A percentile compares a stretch with the other conserved stretches of the same genome.
These are phyloP conservation scores for Heliconius ethilla DNA, from an alignment of 2,888 invertebrate species.

Conservation along the genomic window DNA sequence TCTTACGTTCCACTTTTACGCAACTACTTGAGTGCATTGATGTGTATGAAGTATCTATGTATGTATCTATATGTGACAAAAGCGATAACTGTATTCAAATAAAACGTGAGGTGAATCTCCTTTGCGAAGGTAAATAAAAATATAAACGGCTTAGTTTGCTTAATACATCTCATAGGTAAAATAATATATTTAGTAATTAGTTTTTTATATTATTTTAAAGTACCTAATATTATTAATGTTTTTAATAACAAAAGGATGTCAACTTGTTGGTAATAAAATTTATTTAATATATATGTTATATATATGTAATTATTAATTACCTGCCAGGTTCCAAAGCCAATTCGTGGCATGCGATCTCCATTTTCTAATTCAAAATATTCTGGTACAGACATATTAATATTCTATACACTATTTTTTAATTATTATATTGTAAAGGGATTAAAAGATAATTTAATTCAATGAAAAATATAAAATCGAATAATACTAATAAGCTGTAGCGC, in stretches of 20 bases:
- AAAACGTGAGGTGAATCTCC: neutral
- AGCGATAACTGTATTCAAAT: neutral
- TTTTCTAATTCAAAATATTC: slow-evolving; percentile 65
- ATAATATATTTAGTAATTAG: neutral
- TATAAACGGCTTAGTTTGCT: no score
- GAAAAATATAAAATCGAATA: neutral
- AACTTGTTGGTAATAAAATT: neutral
- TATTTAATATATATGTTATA: neutral
- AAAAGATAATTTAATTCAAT: neutral
- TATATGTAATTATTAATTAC: slow-evolving; percentile 68
- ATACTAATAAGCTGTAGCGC: neutral
- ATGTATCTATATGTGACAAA: neutral
- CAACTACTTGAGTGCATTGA: neutral
- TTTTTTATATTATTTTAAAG: no score
- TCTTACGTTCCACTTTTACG: neutral
- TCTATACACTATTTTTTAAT: slow-evolving; percentile 8
- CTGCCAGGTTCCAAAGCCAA: slow-evolving; percentile 92
- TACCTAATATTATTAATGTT: neutral
- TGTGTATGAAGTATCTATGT: neutral
- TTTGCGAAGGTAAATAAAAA: neutral
- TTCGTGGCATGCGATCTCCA: slow-evolving; percentile 85
- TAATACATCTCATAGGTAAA: no score
- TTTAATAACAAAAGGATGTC: neutral
- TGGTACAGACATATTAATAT: slow-evolving; percentile 57
- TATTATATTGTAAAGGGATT: neutral